phyloP scores from a whole-genome alignment of 2,888 invertebrate species.

The Diarsia dahlii region DNA sequence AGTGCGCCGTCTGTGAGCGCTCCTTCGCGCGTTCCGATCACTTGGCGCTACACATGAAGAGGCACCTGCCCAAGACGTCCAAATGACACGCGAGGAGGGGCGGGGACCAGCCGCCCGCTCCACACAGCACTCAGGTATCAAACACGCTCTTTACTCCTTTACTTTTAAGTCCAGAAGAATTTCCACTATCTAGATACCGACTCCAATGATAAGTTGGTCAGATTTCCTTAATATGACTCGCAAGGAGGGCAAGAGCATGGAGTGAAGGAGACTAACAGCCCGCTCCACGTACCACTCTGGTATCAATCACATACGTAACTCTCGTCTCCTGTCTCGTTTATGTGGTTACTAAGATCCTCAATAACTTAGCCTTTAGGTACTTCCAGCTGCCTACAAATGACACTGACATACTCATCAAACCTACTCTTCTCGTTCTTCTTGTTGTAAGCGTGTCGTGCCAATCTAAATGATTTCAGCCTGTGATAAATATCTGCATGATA shows the following conservation, averaged over 20 bases:
- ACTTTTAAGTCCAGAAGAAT: background rate
- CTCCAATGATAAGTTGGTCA: background rate
- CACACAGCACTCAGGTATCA: slow-evolving; percentile 81
- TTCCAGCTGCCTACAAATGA: background rate
- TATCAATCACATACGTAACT: no score
- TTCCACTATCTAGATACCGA: background rate
- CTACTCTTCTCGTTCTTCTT: background rate
- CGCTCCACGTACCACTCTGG: background rate
- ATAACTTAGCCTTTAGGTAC: background rate
- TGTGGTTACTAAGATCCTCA: background rate
- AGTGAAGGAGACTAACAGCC: background rate
- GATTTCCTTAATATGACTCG: background rate
- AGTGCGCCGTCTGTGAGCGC: slow-evolving; percentile 98
- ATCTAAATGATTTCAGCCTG: background rate
- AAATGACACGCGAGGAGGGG: slow-evolving; percentile 92
- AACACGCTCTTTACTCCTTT: background rate
- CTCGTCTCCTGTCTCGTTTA: background rate
- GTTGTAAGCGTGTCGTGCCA: background rate
- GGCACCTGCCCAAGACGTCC: slow-evolving; percentile 97
- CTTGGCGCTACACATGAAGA: slow-evolving; percentile 98
- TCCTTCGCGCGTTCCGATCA: slow-evolving; percentile 99
- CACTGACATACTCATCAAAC: background rate
- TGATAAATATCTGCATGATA: no score
- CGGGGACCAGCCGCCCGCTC: slow-evolving; percentile 85
- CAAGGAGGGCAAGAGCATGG: background rate